Base-by-base conservation (phyloP, 2,888 invertebrate genomes). In the Cryptocephalus primarius region DNA sequence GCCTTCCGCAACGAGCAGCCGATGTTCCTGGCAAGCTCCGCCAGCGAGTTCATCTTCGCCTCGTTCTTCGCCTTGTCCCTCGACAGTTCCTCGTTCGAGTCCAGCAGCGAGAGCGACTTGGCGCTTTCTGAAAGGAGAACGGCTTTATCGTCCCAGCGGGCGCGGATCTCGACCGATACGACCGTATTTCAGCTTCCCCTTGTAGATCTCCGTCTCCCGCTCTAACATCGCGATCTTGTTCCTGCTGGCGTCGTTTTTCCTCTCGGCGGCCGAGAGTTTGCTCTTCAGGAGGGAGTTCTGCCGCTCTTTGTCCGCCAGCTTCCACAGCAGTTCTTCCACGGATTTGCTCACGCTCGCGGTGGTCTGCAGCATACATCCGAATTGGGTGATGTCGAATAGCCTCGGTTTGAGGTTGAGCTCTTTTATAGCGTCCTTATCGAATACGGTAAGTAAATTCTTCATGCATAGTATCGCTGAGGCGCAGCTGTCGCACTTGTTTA, bases 311-410 rank as follows among this genome's bases (percentile, higher is more conserved):
- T 46, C 39, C 12, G 39, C 11, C 38, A 45, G 48, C 34, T 51
- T 47, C 8, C 42, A 11, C 36, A 34, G 31, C 9, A 50, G 42
- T 33, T 51, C 43, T 12, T 49, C 32, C 8, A 46, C 56, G 47
- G 54, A 51, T 11, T 39, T 45, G 14, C 45, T 47, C 32, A 59
- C 47, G 2, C 48, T 45, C 3, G 51, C 47, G n/a, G 59, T 54
- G 8, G 54, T 53, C 48, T 54, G 53, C 13, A 57, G 32, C 59
- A 59, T 59, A 41, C 56, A 53, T 32, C 59, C 59, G 42, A 59
- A 59, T 14, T 59, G 59, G 6, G 59, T 59, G 39, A 56, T 50
- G 39, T 56, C 53, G 34, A 51, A 55, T 12, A 55, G 49, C 40
- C 50, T 50, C 10, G 48, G 48, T 31, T 48, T 53, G 34, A 40